These are phyloP conservation scores for Rhabdomys pumilio DNA, from an alignment of 2,797 vertebrate genomes.

Conservation along the genomic window DNA sequence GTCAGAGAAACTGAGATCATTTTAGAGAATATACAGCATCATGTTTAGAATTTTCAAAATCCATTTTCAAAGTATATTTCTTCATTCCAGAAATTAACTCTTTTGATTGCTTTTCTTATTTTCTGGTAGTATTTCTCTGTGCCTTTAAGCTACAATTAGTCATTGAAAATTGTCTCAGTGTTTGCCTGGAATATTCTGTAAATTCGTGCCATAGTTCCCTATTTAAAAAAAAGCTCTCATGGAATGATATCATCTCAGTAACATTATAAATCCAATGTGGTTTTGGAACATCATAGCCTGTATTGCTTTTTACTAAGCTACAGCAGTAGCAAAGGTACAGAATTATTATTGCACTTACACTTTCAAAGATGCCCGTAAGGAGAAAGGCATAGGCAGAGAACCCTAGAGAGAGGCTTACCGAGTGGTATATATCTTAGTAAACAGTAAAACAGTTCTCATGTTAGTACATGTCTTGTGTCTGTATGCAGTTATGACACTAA, in stretches of 20 bases:
- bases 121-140: constrained; percentile 41
- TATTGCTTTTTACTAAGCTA: constrained; percentile 38
- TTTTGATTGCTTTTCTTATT: not conserved
- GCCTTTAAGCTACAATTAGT: constrained; percentile 81
- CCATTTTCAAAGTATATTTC: constrained; percentile 71
- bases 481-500: constrained; percentile 66
- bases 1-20: constrained; percentile 54
- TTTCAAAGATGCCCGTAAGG: constrained; percentile 43
- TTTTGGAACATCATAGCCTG: constrained; percentile 58
- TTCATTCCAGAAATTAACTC: constrained; percentile 76
- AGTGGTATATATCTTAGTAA: constrained; percentile 58
- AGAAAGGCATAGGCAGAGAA: constrained; percentile 7
- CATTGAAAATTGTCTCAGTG: constrained; percentile 77
- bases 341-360: constrained; percentile 41
- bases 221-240: constrained; percentile 73
- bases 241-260: constrained; percentile 71
- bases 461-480: constrained; percentile 72
- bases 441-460: constrained; percentile 71
- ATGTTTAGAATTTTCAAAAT: constrained; percentile 72
- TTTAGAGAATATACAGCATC: constrained; percentile 76
- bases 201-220: constrained; percentile 53
- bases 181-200: constrained; percentile 67
- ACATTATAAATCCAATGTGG: constrained; percentile 76
- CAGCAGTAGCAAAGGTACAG: constrained; percentile 4
- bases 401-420: constrained; percentile 54